A percentile compares a stretch with the other conserved stretches of the same genome.
Conservation (phyloP, 2,113 vertebrate species). For the Chroicocephalus ridibundus region DNA sequence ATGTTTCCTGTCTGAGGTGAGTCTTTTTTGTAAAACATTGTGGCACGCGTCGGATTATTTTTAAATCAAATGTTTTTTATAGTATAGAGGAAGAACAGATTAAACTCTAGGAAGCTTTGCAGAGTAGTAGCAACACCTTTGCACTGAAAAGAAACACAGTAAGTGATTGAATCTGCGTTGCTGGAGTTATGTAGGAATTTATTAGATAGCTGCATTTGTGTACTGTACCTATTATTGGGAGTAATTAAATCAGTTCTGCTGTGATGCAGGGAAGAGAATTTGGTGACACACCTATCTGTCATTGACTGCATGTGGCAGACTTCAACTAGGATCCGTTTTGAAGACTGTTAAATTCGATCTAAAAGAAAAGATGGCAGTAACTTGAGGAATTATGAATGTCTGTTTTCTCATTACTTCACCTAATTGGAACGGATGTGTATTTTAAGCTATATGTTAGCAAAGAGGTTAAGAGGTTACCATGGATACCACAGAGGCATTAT, state of each 20-base stretch:
- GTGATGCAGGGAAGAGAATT: neutral
- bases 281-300: neutral
- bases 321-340: neutral
- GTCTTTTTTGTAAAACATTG: neutral
- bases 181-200: neutral
- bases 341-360: neutral
- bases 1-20: neutral
- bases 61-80: neutral
- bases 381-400: neutral
- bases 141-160: neutral
- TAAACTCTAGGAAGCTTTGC: neutral
- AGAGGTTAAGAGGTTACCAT: slow-evolving; percentile 47
- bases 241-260: neutral
- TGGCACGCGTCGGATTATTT: neutral
- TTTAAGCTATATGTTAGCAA: slow-evolving; percentile 36
- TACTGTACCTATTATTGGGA: neutral
- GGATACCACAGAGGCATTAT: slow-evolving; percentile 33
- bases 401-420: slow-evolving; percentile 7
- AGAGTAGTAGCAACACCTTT: neutral
- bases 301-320: neutral
- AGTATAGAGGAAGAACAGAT: neutral
- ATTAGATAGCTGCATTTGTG: neutral
- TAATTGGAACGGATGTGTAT: slow-evolving; percentile 51
- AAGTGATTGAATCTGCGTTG: neutral
- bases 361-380: neutral